Evolutionary conservation across 2,888 invertebrate species (phyloP).

Genomic region (Sinhomidia bicolor): DNA sequence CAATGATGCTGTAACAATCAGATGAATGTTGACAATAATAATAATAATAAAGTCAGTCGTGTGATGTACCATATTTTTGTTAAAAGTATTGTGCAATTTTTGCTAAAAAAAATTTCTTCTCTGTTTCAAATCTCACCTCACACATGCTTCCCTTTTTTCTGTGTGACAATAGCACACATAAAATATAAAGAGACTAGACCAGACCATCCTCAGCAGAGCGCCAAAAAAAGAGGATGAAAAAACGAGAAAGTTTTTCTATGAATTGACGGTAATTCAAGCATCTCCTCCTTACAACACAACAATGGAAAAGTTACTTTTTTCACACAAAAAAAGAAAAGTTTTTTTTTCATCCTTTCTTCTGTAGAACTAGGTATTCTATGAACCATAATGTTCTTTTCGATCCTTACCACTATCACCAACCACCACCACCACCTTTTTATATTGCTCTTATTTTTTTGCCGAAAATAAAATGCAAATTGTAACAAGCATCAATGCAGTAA

Average conservation of each 20-base stretch:
- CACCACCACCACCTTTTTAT: too few relatives aligned
- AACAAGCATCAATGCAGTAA: not conserved
- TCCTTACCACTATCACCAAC: too few relatives aligned
- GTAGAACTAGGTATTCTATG: constrained; percentile 11
- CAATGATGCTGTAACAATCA: constrained; percentile 27
- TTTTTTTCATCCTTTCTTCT: constrained; percentile 8
- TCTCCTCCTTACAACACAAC: not conserved
- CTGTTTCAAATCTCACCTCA: not conserved
- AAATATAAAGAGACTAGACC: not conserved
- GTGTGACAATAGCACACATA: not conserved
- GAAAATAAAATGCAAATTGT: constrained; percentile 30
- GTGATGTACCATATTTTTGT: constrained; percentile 12
- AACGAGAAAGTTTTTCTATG: constrained; percentile 56
- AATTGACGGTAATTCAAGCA: constrained; percentile 53
- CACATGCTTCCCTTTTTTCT: not conserved
- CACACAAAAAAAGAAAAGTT: not conserved
- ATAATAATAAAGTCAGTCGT: constrained; percentile 27
- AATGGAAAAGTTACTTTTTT: constrained; percentile 27
- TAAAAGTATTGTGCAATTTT: constrained; percentile 46
- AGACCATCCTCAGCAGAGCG: not conserved
- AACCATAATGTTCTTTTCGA: constrained; percentile 7
- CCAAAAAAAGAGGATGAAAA: not conserved
- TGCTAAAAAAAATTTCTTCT: constrained; percentile 1
- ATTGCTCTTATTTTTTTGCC: constrained; percentile 8
- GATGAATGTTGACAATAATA: not conserved